phyloP scores from a whole-genome alignment of 2,888 invertebrate species.

The Polietes domitor region DNA sequence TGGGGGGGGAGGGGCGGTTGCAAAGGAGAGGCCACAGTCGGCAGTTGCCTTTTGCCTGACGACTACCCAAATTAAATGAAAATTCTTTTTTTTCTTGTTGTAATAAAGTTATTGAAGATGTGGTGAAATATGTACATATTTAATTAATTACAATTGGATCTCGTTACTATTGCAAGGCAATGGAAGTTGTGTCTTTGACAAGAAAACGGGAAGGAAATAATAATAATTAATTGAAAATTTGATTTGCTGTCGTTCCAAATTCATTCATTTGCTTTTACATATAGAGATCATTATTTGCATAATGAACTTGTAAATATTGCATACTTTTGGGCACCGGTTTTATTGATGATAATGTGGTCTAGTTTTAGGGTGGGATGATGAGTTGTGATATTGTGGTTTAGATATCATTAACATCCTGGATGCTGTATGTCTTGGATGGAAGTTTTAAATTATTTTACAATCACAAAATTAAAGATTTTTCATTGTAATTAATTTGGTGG shows the following conservation, averaged over 20 bases:
- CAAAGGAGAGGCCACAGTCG: not conserved
- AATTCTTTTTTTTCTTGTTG: not conserved
- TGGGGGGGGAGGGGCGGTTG: not conserved
- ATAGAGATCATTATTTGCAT: not conserved
- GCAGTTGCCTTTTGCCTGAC: not conserved
- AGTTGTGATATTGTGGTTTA: too few relatives aligned
- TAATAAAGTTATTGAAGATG: conserved; percentile 19
- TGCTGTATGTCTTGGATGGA: too few relatives aligned
- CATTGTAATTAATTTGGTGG: too few relatives aligned
- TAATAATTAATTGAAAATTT: conserved; percentile 16
- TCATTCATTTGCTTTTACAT: not conserved
- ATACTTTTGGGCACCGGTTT: conserved; percentile 12
- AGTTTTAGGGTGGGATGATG: not conserved
- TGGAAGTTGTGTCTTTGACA: conserved; percentile 6
- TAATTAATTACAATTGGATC: conserved; percentile 33
- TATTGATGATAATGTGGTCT: not conserved
- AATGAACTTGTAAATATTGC: conserved; percentile 28
- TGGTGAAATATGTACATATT: not conserved
- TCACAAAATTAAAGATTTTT: too few relatives aligned
- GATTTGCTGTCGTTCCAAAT: not conserved
- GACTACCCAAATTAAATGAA: not conserved
- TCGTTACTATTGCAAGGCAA: not conserved
- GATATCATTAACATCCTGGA: too few relatives aligned
- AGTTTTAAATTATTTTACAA: too few relatives aligned
- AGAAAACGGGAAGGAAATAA: not conserved